Percentiles rank a stretch among this genome's conserved stretches.
phyloP scores from a whole-genome alignment of 2,797 vertebrate species.

The Neosalanx taihuensis region DNA sequence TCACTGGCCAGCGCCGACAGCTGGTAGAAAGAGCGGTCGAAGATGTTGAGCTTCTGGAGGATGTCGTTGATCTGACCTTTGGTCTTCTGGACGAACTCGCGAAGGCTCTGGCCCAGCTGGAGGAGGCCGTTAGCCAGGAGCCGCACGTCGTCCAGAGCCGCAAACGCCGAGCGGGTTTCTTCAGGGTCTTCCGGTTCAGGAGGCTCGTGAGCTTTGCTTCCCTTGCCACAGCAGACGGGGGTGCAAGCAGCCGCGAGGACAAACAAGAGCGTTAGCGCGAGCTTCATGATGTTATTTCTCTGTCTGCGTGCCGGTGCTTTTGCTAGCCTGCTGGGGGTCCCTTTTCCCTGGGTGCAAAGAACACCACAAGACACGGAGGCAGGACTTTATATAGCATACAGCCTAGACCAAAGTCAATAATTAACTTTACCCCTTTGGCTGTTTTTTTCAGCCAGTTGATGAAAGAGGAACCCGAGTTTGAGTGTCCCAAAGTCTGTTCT shows the following conservation, averaged over 20 bases:
- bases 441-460: slow-evolving; percentile 9
- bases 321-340: slow-evolving; percentile 15
- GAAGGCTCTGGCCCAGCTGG: slow-evolving; percentile 88
- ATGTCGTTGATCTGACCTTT: slow-evolving; percentile 90
- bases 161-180: slow-evolving; percentile 79
- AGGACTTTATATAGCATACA: slow-evolving; percentile 41
- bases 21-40: slow-evolving; percentile 84
- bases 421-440: slow-evolving; percentile 37
- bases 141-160: slow-evolving; percentile 85
- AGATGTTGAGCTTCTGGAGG: slow-evolving; percentile 88
- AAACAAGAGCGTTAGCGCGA: slow-evolving; percentile 43
- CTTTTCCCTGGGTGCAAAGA: slow-evolving; percentile 17
- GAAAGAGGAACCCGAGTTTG: neutral
- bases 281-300: slow-evolving; percentile 66
- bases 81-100: slow-evolving; percentile 91
- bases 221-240: slow-evolving; percentile 58
- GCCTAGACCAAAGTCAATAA: slow-evolving; percentile 46
- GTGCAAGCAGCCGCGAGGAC: slow-evolving; percentile 61
- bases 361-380: slow-evolving; percentile 14
- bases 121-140: slow-evolving; percentile 88
- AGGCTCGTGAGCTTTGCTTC: slow-evolving; percentile 45
- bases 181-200: too few species aligned
- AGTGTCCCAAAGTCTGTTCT: neutral
- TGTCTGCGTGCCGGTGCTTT: slow-evolving; percentile 4
- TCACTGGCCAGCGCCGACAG: slow-evolving; percentile 83